Base-by-base conservation (phyloP, 2,113 vertebrate genomes). In the Sylvietta virens region DNA sequence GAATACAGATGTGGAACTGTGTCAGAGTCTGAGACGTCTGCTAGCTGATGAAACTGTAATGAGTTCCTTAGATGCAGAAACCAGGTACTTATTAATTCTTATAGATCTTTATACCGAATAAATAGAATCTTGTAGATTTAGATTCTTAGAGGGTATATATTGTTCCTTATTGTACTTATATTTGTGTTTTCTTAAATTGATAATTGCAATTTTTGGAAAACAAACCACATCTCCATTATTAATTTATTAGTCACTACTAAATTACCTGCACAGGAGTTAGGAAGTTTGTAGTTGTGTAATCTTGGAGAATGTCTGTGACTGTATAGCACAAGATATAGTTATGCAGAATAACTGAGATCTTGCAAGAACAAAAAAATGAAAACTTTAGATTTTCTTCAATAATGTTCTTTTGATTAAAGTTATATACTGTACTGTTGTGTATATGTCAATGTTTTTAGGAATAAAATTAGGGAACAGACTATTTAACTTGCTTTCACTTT, bases 1-100 rank as follows among this genome's bases (percentile, higher is more conserved):
- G 94, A 99, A 99, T 97, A 99, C 99, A 40, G 99, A 99, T 96
- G 98, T 99, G 82, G 98, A 99, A 30, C 96, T 99, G 19, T 99
- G 98, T 94, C 98, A 98, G 73, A 99, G 99, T 96, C 97, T 99
- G 73, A 98, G 98, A 92, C 97, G 96, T 78, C 88, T 99, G 74
- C 93, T 99, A 67, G 96, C 98, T 79, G 97, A 98, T 95, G 95
- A 99, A 45, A 96, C 98, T 11, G 69, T 98, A 39, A 40, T 98
- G 96, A 97, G 96, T 70, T 98, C 98, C 70, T 97, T 99, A 78
- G 99, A 99, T 96, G 97, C 98, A 44, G 99, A 99, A 97, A 99
- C 99, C 74, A 99, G 98, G 99, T 99, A 97, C 30, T 71, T 93
- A 50, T 1, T 56, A 51, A 72, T 76, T 18, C 44, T 74, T 92